Percentiles rank a stretch among this genome's conserved stretches.
phyloP scores from a whole-genome alignment of 2,797 vertebrate species.

The Coluber constrictor region DNA sequence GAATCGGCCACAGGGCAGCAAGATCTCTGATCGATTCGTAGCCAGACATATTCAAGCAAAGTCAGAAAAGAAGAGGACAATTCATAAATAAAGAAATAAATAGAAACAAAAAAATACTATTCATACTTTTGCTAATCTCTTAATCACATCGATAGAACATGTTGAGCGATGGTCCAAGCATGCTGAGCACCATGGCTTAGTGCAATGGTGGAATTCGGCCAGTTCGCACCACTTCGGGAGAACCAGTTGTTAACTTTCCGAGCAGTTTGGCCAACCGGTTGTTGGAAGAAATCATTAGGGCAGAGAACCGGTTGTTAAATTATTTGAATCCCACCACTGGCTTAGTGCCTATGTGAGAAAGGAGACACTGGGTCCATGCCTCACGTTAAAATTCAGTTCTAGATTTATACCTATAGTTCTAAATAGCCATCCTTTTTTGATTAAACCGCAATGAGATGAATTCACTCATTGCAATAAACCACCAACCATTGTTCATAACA shows the following conservation, averaged over 20 bases:
- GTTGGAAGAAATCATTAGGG: too few species aligned
- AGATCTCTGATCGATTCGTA: not conserved
- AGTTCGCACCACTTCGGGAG: too few species aligned
- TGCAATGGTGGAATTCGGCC: too few species aligned
- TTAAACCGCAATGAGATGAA: not conserved
- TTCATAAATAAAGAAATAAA: too few species aligned
- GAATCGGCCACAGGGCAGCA: fast-evolving
- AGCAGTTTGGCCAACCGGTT: too few species aligned
- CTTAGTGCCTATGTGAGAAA: not conserved
- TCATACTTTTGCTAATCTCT: not conserved
- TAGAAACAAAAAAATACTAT: too few species aligned
- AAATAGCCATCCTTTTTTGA: not conserved
- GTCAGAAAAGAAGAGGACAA: not conserved
- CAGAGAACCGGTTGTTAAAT: too few species aligned
- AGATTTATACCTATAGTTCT: not conserved
- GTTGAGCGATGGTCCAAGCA: not conserved
- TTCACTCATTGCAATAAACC: not conserved
- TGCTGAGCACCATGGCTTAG: too few species aligned
- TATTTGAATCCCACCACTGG: too few species aligned
- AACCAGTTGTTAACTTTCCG: too few species aligned
- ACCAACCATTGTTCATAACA: not conserved
- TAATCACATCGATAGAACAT: not conserved
- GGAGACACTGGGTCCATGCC: not conserved
- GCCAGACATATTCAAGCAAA: not conserved
- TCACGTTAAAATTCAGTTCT: not conserved